Conservation (phyloP, 2,888 invertebrate species). For the Platypus cylindrus region DNA sequence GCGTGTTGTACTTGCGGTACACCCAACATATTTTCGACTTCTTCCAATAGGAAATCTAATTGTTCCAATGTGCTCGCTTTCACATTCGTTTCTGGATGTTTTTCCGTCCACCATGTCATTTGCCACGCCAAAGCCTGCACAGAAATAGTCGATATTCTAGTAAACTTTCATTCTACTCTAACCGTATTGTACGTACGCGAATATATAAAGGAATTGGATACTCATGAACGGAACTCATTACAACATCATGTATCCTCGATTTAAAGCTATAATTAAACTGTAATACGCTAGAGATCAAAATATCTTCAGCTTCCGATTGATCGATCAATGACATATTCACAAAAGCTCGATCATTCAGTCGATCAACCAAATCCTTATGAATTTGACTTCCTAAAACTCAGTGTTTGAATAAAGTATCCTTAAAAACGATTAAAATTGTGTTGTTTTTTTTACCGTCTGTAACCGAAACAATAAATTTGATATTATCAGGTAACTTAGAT, state of each 20-base stretch:
- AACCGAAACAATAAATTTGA: slow-evolving; percentile 64
- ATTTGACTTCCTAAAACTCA: slow-evolving; percentile 26
- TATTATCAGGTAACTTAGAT: slow-evolving; percentile 54
- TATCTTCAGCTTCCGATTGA: slow-evolving; percentile 39
- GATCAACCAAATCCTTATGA: slow-evolving; percentile 31
- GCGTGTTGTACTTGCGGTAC: slow-evolving; percentile 51
- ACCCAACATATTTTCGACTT: slow-evolving; percentile 54
- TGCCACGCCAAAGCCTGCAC: slow-evolving; percentile 47
- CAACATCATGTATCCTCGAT: slow-evolving; percentile 45
- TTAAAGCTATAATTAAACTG: slow-evolving; percentile 48
- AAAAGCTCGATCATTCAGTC: slow-evolving; percentile 27
- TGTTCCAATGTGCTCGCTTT: slow-evolving; percentile 47
- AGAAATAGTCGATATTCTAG: not conserved
- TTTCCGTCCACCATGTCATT: slow-evolving; percentile 46
- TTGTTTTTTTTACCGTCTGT: slow-evolving; percentile 34
- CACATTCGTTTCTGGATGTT: slow-evolving; percentile 41
- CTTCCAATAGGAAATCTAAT: slow-evolving; percentile 52
- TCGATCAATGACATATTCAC: slow-evolving; percentile 40
- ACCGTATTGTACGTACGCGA: slow-evolving; percentile 37
- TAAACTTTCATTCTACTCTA: too few species aligned
- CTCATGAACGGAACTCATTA: slow-evolving; percentile 45
- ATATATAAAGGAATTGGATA: slow-evolving; percentile 58
- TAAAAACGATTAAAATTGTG: too few species aligned
- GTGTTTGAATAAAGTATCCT: too few species aligned
- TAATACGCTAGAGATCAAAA: slow-evolving; percentile 42